A percentile compares a stretch with the other conserved stretches of the same genome.
phyloP scores from a whole-genome alignment of 1,140 invertebrate genomes.

The Phenacoccus solenopsis region DNA sequence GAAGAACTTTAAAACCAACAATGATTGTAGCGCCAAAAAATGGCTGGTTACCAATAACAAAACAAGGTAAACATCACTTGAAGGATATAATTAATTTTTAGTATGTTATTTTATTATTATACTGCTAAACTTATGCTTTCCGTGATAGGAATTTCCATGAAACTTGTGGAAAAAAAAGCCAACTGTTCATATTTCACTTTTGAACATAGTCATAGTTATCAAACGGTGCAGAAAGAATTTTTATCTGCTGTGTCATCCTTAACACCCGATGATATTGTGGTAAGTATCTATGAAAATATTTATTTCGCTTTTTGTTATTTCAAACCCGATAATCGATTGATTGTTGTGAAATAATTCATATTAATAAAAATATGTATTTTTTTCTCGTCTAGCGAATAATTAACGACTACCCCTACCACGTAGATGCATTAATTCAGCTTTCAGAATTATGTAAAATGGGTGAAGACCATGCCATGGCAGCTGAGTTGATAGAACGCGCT shows the following conservation, averaged over 20 bases:
- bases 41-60: constrained; percentile 49
- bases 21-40: constrained; percentile 54
- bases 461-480: constrained; percentile 65
- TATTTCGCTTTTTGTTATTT: background rate
- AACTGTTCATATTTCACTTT: constrained; percentile 57
- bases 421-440: constrained; percentile 73
- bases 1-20: constrained; percentile 39
- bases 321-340: background rate
- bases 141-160: constrained; percentile 54
- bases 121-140: constrained; percentile 22
- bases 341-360: background rate
- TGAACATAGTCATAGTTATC: constrained; percentile 65
- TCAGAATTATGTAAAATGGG: constrained; percentile 66
- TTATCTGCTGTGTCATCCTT: constrained; percentile 63
- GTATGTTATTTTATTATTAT: background rate
- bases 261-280: constrained; percentile 67
- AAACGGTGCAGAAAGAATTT: constrained; percentile 49
- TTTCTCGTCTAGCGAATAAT: constrained; percentile 46
- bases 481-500: constrained; percentile 64
- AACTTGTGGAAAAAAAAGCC: constrained; percentile 39
- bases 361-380: constrained; percentile 12
- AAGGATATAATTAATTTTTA: constrained; percentile 11
- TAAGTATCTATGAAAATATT: constrained; percentile 32
- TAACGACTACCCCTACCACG: constrained; percentile 64
- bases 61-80: constrained; percentile 37